phyloP scores from a whole-genome alignment of 1,140 invertebrate genomes.

The Heterodera schachtii region DNA sequence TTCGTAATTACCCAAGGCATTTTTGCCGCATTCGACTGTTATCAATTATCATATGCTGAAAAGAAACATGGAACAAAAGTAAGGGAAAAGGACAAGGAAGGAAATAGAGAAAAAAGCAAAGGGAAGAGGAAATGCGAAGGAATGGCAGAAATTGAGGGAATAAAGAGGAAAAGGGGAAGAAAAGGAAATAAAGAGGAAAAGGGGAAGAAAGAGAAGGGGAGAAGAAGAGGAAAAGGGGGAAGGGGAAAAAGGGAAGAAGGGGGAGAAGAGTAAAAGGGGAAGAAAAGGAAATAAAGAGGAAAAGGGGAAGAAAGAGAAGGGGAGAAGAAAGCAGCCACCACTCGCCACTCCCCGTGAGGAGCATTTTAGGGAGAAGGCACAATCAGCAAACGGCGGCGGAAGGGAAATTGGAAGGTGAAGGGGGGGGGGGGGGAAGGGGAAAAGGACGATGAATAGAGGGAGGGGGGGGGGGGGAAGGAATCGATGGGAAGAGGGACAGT shows the following conservation, averaged over 20 bases:
- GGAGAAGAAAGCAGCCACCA: no score
- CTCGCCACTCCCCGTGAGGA: neutral
- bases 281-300: neutral
- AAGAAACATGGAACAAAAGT: neutral
- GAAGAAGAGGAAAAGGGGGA: neutral
- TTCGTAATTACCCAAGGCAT: no score
- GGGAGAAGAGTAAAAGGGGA: neutral
- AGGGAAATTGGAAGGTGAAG: neutral
- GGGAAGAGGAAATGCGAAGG: no score
- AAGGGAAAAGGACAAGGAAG: no score
- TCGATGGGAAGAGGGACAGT: neutral
- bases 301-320: neutral
- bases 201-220: neutral
- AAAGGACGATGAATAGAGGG: neutral
- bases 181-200: neutral
- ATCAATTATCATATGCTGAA: no score
- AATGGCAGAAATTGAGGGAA: no score
- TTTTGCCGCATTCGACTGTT: no score
- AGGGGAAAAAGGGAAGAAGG: neutral
- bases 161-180: no score
- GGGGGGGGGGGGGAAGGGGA: no score
- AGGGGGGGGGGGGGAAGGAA: neutral
- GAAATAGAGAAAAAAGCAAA: neutral
- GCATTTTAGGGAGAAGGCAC: neutral
- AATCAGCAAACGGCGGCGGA: neutral